These are phyloP conservation scores for Spheniscus mendiculus DNA, from an alignment of 2,113 vertebrate genomes.

Conservation along the genomic window DNA sequence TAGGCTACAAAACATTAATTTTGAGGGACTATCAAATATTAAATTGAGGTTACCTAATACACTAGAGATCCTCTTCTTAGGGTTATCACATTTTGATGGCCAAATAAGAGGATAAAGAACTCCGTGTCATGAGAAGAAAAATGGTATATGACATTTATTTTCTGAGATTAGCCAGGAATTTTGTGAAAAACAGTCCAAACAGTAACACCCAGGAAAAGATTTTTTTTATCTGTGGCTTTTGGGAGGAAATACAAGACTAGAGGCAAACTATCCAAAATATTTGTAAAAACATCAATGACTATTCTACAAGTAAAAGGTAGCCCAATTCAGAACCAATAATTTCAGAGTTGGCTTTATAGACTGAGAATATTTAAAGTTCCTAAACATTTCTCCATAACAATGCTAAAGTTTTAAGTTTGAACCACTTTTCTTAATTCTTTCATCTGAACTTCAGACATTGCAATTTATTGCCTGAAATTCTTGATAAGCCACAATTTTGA, in stretches of 20 bases:
- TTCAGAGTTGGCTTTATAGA: neutral
- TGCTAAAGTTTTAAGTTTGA: neutral
- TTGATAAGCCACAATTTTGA: neutral
- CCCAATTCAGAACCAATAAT: neutral
- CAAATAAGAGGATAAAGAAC: neutral
- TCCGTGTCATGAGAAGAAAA: neutral
- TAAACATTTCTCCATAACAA: neutral
- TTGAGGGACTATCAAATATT: neutral
- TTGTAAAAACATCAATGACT: neutral
- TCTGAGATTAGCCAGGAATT: neutral
- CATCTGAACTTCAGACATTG: neutral
- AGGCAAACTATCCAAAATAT: neutral
- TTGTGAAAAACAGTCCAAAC: neutral
- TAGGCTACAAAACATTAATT: neutral
- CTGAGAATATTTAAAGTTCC: neutral
- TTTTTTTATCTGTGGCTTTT: neutral
- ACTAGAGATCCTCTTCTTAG: neutral
- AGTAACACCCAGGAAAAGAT: neutral
- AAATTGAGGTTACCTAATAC: neutral
- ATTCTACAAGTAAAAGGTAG: neutral
- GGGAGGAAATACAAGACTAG: neutral
- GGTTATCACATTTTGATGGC: neutral
- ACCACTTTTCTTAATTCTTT: neutral
- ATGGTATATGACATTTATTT: neutral
- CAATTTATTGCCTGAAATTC: neutral